These are phyloP conservation scores for Eupleurogrammus muticus DNA, from an alignment of 2,797 vertebrate genomes.

Conservation along the genomic window DNA sequence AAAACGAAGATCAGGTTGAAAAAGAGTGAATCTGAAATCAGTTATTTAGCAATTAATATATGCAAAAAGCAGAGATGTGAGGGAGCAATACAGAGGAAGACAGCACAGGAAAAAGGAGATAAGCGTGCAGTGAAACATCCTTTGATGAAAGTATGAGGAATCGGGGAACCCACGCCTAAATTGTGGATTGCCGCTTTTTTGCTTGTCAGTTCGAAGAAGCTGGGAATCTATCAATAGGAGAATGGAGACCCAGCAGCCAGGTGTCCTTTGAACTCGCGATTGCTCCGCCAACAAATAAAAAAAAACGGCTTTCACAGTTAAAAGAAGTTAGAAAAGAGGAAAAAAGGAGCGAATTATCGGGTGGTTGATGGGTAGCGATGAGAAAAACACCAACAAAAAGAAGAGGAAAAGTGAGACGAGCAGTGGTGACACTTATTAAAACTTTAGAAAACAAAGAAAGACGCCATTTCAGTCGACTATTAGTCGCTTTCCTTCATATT, in stretches of 20 bases:
- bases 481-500: neutral
- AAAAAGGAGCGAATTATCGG: too few relatives aligned
- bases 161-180: slow-evolving; percentile 22
- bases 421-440: neutral
- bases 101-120: slow-evolving; percentile 21
- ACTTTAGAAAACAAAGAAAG: neutral
- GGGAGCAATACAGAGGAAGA: slow-evolving; percentile 11
- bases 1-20: slow-evolving; percentile 4
- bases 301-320: too few relatives aligned
- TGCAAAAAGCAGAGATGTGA: slow-evolving; percentile 9
- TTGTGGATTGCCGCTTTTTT: slow-evolving; percentile 21
- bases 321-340: neutral
- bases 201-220: slow-evolving; percentile 40
- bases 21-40: slow-evolving; percentile 1
- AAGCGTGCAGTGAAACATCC: slow-evolving; percentile 8
- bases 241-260: slow-evolving; percentile 29
- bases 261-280: slow-evolving; percentile 49
- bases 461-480: neutral
- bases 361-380: too few relatives aligned
- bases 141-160: slow-evolving; percentile 41
- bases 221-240: slow-evolving; percentile 49
- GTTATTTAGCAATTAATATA: slow-evolving; percentile 25
- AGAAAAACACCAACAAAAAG: too few relatives aligned
- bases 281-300: slow-evolving; percentile 22
- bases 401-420: too few relatives aligned